These are phyloP conservation scores for Gambusia holbrooki DNA, from an alignment of 2,113 vertebrate genomes.

Conservation along the genomic window DNA sequence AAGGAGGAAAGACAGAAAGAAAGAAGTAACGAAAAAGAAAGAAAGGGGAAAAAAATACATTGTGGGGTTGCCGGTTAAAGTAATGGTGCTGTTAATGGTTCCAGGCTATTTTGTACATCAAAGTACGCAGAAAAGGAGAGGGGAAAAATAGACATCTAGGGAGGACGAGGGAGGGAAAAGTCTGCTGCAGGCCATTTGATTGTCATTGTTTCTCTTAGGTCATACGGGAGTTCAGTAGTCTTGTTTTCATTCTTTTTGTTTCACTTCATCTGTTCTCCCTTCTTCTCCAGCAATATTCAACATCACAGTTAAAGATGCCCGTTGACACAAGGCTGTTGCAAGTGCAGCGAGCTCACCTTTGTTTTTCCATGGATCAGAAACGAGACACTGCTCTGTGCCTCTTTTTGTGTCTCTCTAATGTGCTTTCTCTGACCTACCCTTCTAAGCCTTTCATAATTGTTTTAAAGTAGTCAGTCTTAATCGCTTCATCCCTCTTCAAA, in stretches of 20 bases:
- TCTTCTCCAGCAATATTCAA: slow-evolving; percentile 67
- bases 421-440: slow-evolving; percentile 60
- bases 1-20: slow-evolving; percentile 17
- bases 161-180: slow-evolving; percentile 48
- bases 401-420: slow-evolving; percentile 62
- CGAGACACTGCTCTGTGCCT: slow-evolving; percentile 70
- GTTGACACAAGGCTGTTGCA: slow-evolving; percentile 71
- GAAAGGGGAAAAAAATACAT: slow-evolving; percentile 28
- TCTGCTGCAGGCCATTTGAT: slow-evolving; percentile 75
- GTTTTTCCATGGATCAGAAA: slow-evolving; percentile 74
- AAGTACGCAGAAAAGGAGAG: slow-evolving; percentile 72
- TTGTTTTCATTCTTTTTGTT: slow-evolving; percentile 68
- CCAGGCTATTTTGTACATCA: slow-evolving; percentile 79
- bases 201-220: slow-evolving; percentile 78
- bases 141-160: slow-evolving; percentile 23
- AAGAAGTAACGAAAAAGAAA: slow-evolving; percentile 8
- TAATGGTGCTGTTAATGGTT: slow-evolving; percentile 78
- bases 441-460: slow-evolving; percentile 81
- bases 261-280: slow-evolving; percentile 53
- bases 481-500: slow-evolving; percentile 77
- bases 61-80: slow-evolving; percentile 68
- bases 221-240: slow-evolving; percentile 66
- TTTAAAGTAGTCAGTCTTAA: slow-evolving; percentile 81
- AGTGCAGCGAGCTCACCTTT: slow-evolving; percentile 65
- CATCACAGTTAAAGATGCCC: slow-evolving; percentile 58